Percentiles rank a stretch among this genome's conserved stretches.
Conservation (phyloP, 2,113 vertebrate species). For the Carettochelys insculpta region DNA sequence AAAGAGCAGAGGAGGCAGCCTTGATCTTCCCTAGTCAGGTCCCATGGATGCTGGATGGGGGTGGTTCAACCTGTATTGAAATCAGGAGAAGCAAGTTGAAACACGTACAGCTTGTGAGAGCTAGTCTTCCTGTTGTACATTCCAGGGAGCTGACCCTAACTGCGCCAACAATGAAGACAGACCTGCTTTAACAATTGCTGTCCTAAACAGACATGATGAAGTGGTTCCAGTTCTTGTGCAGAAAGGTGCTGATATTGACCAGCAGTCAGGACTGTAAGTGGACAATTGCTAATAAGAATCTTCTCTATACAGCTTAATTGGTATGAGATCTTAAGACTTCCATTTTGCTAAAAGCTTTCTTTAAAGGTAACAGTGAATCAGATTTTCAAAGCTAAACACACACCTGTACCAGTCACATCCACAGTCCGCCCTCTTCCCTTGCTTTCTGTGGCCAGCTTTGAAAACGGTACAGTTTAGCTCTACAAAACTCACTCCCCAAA, state of each 20-base stretch:
- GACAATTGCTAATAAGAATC: neutral
- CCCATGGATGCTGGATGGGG: too few relatives aligned
- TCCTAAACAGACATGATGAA: constrained; percentile 74
- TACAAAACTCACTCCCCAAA: neutral
- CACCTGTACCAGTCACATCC: neutral
- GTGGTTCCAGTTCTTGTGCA: constrained; percentile 80
- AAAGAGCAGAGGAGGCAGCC: too few relatives aligned
- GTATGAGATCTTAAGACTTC: neutral
- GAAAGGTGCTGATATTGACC: constrained; percentile 80
- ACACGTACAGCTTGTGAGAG: neutral
- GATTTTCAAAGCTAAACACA: neutral
- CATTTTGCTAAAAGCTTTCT: neutral
- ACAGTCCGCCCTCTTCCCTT: neutral
- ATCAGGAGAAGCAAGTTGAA: neutral
- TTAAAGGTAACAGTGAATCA: neutral
- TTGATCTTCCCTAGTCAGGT: too few relatives aligned
- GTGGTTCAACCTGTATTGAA: neutral
- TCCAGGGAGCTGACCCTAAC: constrained; percentile 86
- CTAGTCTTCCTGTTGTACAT: neutral
- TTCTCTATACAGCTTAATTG: neutral
- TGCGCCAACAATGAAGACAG: constrained; percentile 62
- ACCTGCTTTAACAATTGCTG: constrained; percentile 75
- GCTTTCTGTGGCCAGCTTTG: neutral
- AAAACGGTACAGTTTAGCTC: neutral
- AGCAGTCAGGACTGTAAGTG: constrained; percentile 83